Evolutionary conservation across 2,113 vertebrate genomes (phyloP), one percentile per base, ranked within the genome.

Genomic region (Peucedramus taeniatus): DNA sequence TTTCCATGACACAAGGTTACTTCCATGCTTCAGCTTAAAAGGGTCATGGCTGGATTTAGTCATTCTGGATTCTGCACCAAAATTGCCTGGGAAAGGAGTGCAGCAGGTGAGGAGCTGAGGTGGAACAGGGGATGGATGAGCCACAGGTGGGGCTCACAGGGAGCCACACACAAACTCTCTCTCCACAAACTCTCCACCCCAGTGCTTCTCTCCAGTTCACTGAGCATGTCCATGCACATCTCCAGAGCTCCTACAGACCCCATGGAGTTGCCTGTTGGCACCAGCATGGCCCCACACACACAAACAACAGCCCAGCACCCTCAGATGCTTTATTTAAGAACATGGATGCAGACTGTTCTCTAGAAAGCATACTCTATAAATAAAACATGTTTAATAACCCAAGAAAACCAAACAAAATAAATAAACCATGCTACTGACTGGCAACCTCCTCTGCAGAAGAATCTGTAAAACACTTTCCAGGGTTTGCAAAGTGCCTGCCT

Each of bases 301-400:
- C 10, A 24, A 64, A 61, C 0, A 2, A 13, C 75, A 85, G 24
- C 66, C 15, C 88, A 57, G 70, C 71, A 69, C 44, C 69, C 21
- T 3, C 19, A 3, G 3, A 5, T 60, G 37, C 68, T 89, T 66
- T 39, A 42, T 72, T 59, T 39, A 66, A 90, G 72, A 81, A 68
- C 20, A 37, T 4, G 18, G 4, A 87, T 44, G 69, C 87, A 94
- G 82, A 83, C 9, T 4, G 71, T 26, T 94, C 68, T 89, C 95
- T 75, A 90, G 76, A 91, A 95, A 97, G 94, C 90, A 77, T 15
- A 26, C 49, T 49, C 71, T 12, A 81, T 93, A 88, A 96, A 95
- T 96, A 96, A 96, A 96, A 66, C 69, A 87, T 74, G 35, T 19
- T 81, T 93, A 94, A 95, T 90, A 95, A 94, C 94, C 83, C 93